Percentiles rank a stretch among this genome's conserved stretches.
Evolutionary conservation across 2,888 invertebrate genomes (phyloP).

Genomic region (Microctonus brassicae): DNA sequence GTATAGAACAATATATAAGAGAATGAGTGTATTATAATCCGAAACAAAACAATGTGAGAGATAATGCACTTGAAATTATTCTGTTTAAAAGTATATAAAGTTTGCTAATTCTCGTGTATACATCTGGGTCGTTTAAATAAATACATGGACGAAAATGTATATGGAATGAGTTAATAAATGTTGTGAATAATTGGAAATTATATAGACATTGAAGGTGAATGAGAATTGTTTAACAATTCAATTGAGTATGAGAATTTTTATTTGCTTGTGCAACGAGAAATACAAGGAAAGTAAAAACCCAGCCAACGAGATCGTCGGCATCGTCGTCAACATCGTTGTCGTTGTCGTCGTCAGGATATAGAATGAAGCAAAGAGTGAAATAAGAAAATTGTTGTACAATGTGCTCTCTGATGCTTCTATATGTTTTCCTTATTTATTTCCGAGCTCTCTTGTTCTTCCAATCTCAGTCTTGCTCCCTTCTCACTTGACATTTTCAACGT

Average conservation of each 20-base stretch:
- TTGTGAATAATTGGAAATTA: not conserved
- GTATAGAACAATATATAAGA: not conserved
- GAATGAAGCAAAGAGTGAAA: slow-evolving; percentile 1
- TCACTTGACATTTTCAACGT: slow-evolving; percentile 1
- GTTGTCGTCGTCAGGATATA: not conserved
- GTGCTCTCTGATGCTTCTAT: slow-evolving; percentile 8
- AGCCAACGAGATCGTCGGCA: not conserved
- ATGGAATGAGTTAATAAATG: not conserved
- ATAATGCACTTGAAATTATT: not conserved
- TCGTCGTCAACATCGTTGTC: not conserved
- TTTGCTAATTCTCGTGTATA: too few relatives aligned
- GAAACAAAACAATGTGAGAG: not conserved
- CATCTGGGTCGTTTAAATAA: too few relatives aligned
- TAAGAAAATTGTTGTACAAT: slow-evolving; percentile 22
- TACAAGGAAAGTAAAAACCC: not conserved
- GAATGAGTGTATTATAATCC: not conserved
- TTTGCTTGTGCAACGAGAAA: slow-evolving; percentile 9
- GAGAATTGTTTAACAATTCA: slow-evolving; percentile 15
- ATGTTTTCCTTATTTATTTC: too few relatives aligned
- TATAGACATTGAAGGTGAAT: not conserved
- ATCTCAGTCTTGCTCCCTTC: not conserved
- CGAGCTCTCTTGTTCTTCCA: not conserved
- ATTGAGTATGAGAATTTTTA: slow-evolving; percentile 10
- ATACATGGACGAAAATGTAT: not conserved
- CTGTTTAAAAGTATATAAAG: not conserved